A percentile compares a stretch with the other conserved stretches of the same genome.
Conservation (phyloP, 2,113 vertebrate species). For the Cichladusa arquata region DNA sequence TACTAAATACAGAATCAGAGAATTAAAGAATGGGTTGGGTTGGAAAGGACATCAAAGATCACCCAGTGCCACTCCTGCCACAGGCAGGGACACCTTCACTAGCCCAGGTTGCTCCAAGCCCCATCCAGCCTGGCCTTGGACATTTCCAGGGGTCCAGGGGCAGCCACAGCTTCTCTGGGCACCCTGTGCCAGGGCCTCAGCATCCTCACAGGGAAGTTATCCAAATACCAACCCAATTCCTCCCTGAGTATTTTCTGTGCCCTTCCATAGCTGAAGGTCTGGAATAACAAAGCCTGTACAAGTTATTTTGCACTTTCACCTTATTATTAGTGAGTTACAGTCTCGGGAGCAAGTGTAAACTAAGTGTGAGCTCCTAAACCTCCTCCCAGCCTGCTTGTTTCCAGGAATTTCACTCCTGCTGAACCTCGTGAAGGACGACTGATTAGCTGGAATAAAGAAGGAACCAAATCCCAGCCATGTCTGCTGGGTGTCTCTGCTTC, state of each 20-base stretch:
- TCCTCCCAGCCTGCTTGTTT: neutral
- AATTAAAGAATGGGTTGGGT: neutral
- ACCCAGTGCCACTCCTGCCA: too few species aligned
- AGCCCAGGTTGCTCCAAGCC: accelerated
- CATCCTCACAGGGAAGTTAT: neutral
- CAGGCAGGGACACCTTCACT: neutral
- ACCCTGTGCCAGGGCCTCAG: accelerated
- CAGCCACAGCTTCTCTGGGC: neutral
- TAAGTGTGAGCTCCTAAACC: neutral
- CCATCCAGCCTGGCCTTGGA: accelerated
- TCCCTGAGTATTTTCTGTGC: neutral
- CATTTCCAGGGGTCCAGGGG: neutral
- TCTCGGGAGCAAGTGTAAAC: neutral
- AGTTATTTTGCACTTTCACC: neutral
- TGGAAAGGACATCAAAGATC: neutral
- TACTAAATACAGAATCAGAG: neutral
- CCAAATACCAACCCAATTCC: neutral
- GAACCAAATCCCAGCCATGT: neutral
- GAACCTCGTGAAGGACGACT: neutral
- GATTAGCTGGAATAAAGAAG: slow-evolving; percentile 27
- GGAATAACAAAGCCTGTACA: neutral
- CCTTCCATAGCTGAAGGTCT: neutral
- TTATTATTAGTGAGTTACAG: neutral
- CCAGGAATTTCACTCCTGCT: slow-evolving; percentile 11
- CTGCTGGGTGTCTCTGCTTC: slow-evolving; percentile 1